Evolutionary conservation across 2,888 invertebrate species (phyloP).

Genomic region (Eumacrocentrus americanus): DNA sequence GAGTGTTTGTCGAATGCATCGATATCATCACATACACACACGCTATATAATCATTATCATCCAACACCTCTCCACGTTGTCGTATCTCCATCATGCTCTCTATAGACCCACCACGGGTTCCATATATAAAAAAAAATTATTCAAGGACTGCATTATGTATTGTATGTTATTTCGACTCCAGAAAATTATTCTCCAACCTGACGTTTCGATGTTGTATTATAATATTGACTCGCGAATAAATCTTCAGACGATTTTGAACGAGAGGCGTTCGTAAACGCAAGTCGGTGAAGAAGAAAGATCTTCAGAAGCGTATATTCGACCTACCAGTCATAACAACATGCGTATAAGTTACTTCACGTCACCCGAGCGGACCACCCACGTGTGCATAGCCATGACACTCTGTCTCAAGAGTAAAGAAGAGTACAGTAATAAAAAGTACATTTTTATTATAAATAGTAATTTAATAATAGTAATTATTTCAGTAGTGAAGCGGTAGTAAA

Average conservation of each 20-base stretch:
- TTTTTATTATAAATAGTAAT: background rate
- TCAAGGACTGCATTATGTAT: background rate
- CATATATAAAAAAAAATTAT: background rate
- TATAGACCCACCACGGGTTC: background rate
- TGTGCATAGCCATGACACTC: background rate
- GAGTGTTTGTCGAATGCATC: conserved; percentile 33
- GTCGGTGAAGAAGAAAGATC: conserved; percentile 13
- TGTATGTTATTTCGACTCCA: background rate
- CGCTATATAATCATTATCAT: conserved; percentile 37
- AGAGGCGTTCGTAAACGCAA: background rate
- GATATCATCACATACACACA: conserved; percentile 25
- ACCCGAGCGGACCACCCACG: conserved; percentile 25
- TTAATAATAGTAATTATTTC: background rate
- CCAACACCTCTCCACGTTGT: too few species aligned
- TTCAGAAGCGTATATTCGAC: conserved; percentile 2
- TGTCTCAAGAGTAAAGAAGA: too few species aligned
- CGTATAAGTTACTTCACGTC: conserved; percentile 14
- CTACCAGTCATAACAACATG: conserved; percentile 17
- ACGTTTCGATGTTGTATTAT: background rate
- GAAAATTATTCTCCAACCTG: background rate
- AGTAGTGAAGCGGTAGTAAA: background rate
- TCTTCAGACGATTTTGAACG: background rate
- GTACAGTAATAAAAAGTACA: background rate
- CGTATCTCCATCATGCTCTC: background rate
- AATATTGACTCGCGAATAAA: background rate